These are phyloP conservation scores for Aphelinus certus DNA, from an alignment of 1,140 invertebrate genomes.

Conservation along the genomic window DNA sequence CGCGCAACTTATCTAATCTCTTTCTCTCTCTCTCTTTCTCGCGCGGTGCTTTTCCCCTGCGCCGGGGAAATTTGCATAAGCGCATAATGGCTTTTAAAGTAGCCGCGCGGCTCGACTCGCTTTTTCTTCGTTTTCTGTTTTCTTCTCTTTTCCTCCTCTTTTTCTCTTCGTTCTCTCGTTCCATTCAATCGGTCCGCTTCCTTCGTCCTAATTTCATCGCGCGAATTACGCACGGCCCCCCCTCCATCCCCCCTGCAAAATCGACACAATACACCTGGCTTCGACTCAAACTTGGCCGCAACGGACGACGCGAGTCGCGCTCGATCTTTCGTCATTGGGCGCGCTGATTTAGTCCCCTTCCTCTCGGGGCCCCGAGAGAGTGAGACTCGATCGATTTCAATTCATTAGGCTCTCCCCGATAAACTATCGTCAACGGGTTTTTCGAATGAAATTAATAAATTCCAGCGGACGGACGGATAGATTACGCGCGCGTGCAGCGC, in stretches of 20 bases:
- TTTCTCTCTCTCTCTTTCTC: background rate
- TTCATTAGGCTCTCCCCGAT: no score
- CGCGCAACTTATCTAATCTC: slow-evolving; percentile 19
- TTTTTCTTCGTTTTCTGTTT: background rate
- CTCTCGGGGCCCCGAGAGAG: no score
- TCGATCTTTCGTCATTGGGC: no score
- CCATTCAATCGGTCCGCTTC: background rate
- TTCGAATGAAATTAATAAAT: no score
- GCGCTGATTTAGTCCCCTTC: no score
- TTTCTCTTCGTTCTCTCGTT: background rate
- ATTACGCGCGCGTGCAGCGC: no score
- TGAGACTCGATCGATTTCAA: no score
- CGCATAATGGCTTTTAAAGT: background rate
- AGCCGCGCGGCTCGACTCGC: background rate
- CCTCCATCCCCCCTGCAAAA: background rate
- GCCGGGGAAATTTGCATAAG: background rate
- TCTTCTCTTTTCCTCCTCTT: background rate
- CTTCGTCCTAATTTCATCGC: background rate
- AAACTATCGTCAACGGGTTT: no score
- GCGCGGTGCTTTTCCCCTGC: background rate
- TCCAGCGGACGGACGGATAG: no score
- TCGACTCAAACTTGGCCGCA: no score
- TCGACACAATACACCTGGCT: background rate
- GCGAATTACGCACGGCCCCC: background rate
- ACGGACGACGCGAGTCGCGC: no score